Evolutionary conservation across 1,140 invertebrate genomes (phyloP).

Genomic region (Diabrotica virgifera): DNA sequence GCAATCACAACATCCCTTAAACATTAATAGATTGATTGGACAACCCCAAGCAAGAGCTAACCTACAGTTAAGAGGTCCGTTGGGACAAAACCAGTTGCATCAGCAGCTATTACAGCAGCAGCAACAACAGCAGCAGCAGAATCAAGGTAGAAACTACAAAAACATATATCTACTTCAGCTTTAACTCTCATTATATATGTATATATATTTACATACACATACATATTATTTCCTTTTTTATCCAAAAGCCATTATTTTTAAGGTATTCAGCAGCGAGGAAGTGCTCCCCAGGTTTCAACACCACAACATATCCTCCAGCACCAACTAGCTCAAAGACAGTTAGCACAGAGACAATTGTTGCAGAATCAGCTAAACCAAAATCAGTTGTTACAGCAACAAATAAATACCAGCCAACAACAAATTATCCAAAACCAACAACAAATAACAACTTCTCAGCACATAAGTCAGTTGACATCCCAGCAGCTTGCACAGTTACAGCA

Average conservation of each 20-base stretch:
- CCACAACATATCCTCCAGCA: constrained; percentile 37
- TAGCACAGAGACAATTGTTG: constrained; percentile 31
- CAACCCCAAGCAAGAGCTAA: constrained; percentile 29
- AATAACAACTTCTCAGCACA: constrained; percentile 35
- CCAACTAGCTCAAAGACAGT: constrained; percentile 33
- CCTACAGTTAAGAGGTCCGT: constrained; percentile 33
- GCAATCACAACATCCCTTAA: constrained; percentile 30
- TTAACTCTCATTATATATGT: no score
- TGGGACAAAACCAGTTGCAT: constrained; percentile 34
- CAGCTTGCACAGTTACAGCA: constrained; percentile 47
- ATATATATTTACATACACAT: no score
- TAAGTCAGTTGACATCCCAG: constrained; percentile 44
- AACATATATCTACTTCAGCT: no score
- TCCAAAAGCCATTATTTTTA: not conserved
- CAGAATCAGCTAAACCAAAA: constrained; percentile 29
- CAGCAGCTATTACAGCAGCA: constrained; percentile 43
- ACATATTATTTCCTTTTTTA: not conserved
- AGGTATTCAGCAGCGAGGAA: constrained; percentile 20
- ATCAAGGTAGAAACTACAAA: constrained; percentile 5
- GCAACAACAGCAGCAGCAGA: constrained; percentile 20
- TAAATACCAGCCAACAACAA: constrained; percentile 25
- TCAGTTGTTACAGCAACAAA: constrained; percentile 31
- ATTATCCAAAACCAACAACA: constrained; percentile 12
- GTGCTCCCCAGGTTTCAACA: constrained; percentile 25
- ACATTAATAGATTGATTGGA: constrained; percentile 28